Evolutionary conservation across 2,888 invertebrate species (phyloP).

Genomic region (Ectobius pallidus): DNA sequence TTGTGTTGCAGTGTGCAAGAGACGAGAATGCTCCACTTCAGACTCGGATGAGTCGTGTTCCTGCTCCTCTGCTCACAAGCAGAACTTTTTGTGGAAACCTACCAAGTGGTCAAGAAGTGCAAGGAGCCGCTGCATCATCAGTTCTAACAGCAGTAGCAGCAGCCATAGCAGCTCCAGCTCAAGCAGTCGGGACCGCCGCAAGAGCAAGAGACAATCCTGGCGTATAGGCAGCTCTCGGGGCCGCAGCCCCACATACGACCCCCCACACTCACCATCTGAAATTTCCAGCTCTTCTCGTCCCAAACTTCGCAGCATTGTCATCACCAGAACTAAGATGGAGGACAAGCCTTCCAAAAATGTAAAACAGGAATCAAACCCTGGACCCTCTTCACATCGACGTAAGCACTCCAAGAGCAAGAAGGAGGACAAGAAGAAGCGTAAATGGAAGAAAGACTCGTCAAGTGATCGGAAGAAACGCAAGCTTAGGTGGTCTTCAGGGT

Average conservation of each 20-base stretch:
- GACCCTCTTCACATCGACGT: neutral
- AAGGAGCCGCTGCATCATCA: neutral
- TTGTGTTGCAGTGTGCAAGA: too few species aligned
- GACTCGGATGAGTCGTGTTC: too few species aligned
- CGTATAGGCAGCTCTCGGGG: neutral
- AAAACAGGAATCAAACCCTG: neutral
- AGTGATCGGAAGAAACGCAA: neutral
- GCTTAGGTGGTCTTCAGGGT: neutral
- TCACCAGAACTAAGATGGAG: too few species aligned
- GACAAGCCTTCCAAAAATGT: too few species aligned
- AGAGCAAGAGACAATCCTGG: neutral
- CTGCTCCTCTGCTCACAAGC: too few species aligned
- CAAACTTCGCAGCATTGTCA: conserved; percentile 13
- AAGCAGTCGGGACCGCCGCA: neutral
- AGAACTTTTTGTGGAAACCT: too few species aligned
- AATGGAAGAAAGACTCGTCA: neutral
- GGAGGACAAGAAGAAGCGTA: neutral
- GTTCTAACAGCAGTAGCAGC: neutral
- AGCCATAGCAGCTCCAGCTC: too few species aligned
- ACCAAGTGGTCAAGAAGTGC: too few species aligned
- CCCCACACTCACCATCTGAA: neutral
- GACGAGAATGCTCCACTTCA: too few species aligned
- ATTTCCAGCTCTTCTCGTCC: neutral
- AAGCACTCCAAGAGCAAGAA: neutral
- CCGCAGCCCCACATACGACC: neutral